Evolutionary conservation across 2,113 vertebrate genomes (phyloP).

Genomic region (Saccopteryx leptura): DNA sequence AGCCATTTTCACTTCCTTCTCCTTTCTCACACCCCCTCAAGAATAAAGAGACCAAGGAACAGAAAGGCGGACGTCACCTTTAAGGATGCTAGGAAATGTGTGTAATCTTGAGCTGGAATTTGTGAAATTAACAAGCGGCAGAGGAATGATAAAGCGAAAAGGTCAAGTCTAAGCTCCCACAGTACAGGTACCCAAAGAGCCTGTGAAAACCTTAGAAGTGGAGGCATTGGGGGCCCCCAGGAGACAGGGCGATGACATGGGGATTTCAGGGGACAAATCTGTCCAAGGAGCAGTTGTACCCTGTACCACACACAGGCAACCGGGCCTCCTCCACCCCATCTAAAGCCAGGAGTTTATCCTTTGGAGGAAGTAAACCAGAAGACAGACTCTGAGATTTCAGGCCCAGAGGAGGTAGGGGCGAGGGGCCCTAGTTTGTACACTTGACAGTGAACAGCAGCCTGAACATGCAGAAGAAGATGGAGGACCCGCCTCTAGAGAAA

Average conservation of each 20-base stretch:
- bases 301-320: not conserved
- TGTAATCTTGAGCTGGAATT: not conserved
- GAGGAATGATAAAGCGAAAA: not conserved
- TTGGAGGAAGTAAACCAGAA: not conserved
- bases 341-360: not conserved
- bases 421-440: not conserved
- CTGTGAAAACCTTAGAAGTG: not conserved
- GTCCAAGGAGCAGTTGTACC: not conserved
- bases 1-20: slow-evolving; percentile 53
- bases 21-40: not conserved
- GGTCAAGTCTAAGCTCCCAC: not conserved
- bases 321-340: not conserved
- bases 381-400: not conserved
- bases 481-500: not conserved
- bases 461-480: rapidly evolving
- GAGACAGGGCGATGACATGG: no score
- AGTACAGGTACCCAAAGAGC: not conserved
- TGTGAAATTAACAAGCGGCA: not conserved
- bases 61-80: not conserved
- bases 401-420: not conserved
- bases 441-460: not conserved
- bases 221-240: not conserved
- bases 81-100: not conserved
- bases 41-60: slow-evolving; percentile 9
- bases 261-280: not conserved